Conservation (phyloP, 1,140 invertebrate genomes). For the Caenorhabditis latens region DNA sequence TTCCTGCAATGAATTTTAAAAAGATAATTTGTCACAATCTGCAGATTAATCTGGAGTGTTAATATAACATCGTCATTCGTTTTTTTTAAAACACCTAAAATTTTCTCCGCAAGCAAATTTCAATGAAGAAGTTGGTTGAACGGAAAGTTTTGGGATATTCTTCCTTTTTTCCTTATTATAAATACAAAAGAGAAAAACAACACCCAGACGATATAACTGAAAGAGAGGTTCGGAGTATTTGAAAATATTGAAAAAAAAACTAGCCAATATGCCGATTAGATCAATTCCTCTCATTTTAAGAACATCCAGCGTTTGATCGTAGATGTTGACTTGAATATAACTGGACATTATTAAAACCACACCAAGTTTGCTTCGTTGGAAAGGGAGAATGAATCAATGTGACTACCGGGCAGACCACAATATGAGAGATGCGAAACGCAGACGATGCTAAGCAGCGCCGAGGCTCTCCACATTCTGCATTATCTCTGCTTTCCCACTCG, state of each 20-base stretch:
- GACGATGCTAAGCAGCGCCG: conserved; percentile 38
- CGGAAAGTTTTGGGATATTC: too few relatives aligned
- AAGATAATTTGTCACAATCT: too few relatives aligned
- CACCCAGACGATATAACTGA: too few relatives aligned
- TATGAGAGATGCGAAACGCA: conserved; percentile 1
- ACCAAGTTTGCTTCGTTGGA: neutral
- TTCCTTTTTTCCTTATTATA: too few relatives aligned
- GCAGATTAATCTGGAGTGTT: too few relatives aligned
- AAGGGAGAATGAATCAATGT: conserved; percentile 21
- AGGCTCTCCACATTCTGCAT: neutral
- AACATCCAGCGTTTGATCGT: conserved; percentile 44
- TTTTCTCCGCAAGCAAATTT: too few relatives aligned
- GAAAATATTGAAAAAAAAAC: neutral
- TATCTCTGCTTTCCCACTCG: neutral
- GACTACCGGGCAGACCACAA: neutral
- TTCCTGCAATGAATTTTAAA: too few relatives aligned
- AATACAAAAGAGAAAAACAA: too few relatives aligned
- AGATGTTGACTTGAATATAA: conserved; percentile 39
- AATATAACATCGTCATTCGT: too few relatives aligned
- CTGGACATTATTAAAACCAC: neutral
- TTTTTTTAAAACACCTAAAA: too few relatives aligned
- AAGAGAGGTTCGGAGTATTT: neutral
- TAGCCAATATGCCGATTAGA: neutral
- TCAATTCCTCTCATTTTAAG: conserved; percentile 3
- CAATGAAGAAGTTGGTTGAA: too few relatives aligned